These are phyloP conservation scores for Amphilophus citrinellus DNA, from an alignment of 2,113 vertebrate species.

Conservation along the genomic window DNA sequence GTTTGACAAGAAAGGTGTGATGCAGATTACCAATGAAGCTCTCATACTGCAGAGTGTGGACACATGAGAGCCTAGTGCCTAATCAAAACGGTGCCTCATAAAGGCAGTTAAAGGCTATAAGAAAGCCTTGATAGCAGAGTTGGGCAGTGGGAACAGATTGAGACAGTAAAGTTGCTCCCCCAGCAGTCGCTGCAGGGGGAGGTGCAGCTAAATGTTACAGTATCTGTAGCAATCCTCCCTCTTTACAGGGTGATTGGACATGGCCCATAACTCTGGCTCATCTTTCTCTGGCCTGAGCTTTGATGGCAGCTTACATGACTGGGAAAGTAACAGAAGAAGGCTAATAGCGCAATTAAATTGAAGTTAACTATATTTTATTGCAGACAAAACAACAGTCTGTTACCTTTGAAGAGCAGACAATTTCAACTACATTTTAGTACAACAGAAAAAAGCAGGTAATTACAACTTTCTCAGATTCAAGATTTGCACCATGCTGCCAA, in stretches of 20 bases:
- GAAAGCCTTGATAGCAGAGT: conserved; percentile 62
- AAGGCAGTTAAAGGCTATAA: conserved; percentile 67
- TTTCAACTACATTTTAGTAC: conserved; percentile 22
- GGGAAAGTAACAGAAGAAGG: conserved; percentile 41
- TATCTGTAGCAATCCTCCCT: conserved; percentile 61
- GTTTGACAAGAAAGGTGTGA: conserved; percentile 54
- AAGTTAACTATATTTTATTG: conserved; percentile 61
- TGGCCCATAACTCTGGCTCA: conserved; percentile 70
- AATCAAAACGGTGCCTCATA: conserved; percentile 64
- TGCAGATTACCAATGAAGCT: conserved; percentile 41
- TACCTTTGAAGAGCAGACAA: conserved; percentile 18
- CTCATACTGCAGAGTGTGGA: conserved; percentile 12
- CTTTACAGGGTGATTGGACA: conserved; percentile 77
- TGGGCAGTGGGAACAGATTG: conserved; percentile 72
- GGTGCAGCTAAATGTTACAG: conserved; percentile 69
- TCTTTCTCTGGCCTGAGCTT: conserved; percentile 66
- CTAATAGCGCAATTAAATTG: conserved; percentile 58
- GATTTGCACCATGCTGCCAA: not conserved
- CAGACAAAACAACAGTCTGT: conserved; percentile 46
- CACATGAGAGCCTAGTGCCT: conserved; percentile 50
- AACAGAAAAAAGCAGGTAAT: not conserved
- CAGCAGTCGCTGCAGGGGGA: conserved; percentile 53
- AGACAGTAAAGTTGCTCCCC: conserved; percentile 72
- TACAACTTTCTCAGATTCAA: not conserved
- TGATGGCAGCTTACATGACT: conserved; percentile 58